Conservation (phyloP, 30 jellyfish, hydroid and myxozoan genomes). For the Aurelia coerulea region DNA sequence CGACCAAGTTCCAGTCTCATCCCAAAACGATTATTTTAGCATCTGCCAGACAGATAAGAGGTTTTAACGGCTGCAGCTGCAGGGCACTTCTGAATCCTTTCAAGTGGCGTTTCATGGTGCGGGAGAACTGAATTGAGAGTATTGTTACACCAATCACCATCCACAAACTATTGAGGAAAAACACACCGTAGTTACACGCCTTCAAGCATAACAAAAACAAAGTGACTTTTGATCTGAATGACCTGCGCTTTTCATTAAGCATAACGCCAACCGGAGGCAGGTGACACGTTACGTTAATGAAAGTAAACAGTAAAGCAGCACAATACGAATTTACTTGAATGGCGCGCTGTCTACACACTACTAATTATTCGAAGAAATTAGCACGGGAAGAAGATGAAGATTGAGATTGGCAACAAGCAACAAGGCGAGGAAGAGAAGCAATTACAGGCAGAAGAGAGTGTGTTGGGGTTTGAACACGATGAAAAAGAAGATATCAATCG, state of each 20-base stretch:
- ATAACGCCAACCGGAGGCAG: neutral
- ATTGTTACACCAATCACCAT: too few relatives aligned
- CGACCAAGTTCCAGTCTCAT: too few relatives aligned
- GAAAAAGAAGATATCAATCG: slow-evolving; percentile 37
- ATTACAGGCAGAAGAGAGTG: neutral
- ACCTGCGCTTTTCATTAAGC: slow-evolving; percentile 7
- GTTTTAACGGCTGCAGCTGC: too few relatives aligned
- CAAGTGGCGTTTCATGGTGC: too few relatives aligned
- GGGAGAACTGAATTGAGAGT: too few relatives aligned
- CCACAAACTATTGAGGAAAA: too few relatives aligned
- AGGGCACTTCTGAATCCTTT: too few relatives aligned
- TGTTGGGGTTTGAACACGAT: neutral
- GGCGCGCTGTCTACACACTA: too few relatives aligned
- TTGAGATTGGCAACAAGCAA: slow-evolving; percentile 34
- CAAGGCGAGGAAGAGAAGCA: slow-evolving; percentile 40
- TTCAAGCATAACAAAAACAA: neutral
- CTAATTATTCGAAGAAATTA: neutral
- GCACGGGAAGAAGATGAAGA: slow-evolving; percentile 9
- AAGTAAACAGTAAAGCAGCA: neutral
- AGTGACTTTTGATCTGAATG: slow-evolving; percentile 56
- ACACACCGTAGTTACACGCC: too few relatives aligned
- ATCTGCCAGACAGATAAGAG: too few relatives aligned
- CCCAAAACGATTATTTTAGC: too few relatives aligned
- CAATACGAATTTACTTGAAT: neutral
- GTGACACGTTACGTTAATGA: slow-evolving; percentile 46